These are phyloP conservation scores for Macquaria australasica DNA, from an alignment of 2,113 vertebrate species.

Conservation along the genomic window DNA sequence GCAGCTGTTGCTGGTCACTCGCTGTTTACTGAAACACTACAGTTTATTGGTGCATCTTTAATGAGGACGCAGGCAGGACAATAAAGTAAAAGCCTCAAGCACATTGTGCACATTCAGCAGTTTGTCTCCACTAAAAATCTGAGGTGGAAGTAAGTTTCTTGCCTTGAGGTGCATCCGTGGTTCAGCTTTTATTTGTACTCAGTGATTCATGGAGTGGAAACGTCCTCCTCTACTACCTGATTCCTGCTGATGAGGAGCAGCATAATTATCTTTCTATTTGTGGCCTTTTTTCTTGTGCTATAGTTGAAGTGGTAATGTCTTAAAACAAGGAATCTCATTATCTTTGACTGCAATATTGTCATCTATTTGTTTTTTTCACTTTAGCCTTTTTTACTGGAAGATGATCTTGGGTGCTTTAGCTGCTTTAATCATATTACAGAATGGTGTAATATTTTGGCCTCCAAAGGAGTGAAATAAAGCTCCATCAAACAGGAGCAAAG, in stretches of 20 bases:
- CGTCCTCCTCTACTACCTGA: background rate
- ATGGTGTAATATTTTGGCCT: background rate
- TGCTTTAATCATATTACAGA: background rate
- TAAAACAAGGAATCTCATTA: background rate
- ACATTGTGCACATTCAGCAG: conserved; percentile 35
- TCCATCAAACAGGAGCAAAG: background rate
- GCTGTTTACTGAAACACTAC: conserved; percentile 9
- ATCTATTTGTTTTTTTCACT: conserved; percentile 5
- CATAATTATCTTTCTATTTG: background rate
- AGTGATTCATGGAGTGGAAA: background rate
- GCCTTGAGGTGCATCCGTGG: conserved; percentile 13
- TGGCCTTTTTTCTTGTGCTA: background rate
- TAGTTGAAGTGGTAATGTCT: background rate
- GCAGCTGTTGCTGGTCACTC: conserved; percentile 58
- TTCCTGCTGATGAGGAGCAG: conserved; percentile 9
- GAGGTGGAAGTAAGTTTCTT: background rate
- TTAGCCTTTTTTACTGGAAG: background rate
- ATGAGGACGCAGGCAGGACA: conserved; percentile 23
- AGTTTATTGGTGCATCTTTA: conserved; percentile 53
- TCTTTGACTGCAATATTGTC: background rate
- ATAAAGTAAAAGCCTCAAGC: conserved; percentile 33
- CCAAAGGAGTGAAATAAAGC: background rate
- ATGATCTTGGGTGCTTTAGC: background rate
- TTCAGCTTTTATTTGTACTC: conserved; percentile 19
- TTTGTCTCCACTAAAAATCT: conserved; percentile 12